Evolutionary conservation across 2,113 vertebrate species (phyloP).

Genomic region (Grus americana): DNA sequence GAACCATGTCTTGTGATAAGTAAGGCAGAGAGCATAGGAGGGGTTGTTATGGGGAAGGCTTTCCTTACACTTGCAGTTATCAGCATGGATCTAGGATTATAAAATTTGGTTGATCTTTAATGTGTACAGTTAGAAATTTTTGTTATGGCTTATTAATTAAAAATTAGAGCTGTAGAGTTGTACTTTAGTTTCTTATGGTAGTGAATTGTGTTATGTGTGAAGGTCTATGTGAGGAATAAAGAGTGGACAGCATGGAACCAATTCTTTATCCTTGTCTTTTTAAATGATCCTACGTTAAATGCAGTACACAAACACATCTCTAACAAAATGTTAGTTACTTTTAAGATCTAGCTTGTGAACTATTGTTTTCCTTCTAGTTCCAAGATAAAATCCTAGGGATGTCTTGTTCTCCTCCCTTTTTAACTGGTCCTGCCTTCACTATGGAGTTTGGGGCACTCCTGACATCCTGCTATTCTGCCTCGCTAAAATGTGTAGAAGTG

Average conservation of each 20-base stretch:
- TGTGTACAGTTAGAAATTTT: not conserved
- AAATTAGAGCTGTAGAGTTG: not conserved
- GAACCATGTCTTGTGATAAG: not conserved
- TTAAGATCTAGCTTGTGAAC: not conserved
- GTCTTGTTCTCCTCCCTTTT: not conserved
- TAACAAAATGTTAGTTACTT: not conserved
- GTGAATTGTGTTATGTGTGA: not conserved
- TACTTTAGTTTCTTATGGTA: not conserved
- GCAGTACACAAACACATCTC: not conserved
- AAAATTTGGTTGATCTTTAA: not conserved
- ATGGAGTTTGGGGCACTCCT: not conserved
- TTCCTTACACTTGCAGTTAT: not conserved
- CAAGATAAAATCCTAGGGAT: not conserved
- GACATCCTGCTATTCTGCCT: not conserved
- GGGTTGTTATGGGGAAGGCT: not conserved
- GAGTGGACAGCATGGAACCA: not conserved
- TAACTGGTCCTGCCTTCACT: not conserved
- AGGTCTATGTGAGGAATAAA: not conserved
- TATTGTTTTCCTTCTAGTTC: not conserved
- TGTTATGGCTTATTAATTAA: not conserved
- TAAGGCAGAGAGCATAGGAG: not conserved
- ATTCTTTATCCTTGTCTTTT: not conserved
- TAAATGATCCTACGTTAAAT: not conserved
- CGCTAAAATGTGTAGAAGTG: not conserved
- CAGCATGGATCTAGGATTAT: not conserved